phyloP scores from a whole-genome alignment of 2,113 vertebrate species.

The Sitta europaea region DNA sequence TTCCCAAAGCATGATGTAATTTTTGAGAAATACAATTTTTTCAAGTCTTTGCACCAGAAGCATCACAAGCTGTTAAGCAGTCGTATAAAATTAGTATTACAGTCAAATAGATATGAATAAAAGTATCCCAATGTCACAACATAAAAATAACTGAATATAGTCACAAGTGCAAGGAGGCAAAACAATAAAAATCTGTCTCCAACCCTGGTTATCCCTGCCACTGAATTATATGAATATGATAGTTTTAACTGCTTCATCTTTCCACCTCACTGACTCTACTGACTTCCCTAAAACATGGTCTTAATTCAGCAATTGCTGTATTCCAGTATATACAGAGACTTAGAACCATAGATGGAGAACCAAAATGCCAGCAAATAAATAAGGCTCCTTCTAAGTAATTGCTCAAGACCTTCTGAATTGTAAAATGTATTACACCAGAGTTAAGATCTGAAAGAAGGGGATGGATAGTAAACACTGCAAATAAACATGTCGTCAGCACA shows the following conservation, averaged over 20 bases:
- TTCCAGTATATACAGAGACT: too few relatives aligned
- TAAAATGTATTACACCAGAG: neutral
- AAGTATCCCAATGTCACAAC: neutral
- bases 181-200: neutral
- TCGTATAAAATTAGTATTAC: neutral
- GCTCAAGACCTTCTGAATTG: neutral
- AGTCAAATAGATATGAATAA: neutral
- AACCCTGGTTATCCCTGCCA: neutral
- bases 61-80: neutral
- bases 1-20: neutral
- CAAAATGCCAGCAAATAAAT: neutral
- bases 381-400: neutral
- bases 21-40: neutral
- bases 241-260: neutral
- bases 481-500: neutral
- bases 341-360: accelerated
- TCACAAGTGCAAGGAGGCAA: neutral
- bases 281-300: neutral
- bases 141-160: neutral
- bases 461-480: neutral
- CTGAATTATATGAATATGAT: neutral
- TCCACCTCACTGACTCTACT: neutral
- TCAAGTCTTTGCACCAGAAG: neutral
- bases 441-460: neutral
- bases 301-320: neutral